A percentile compares a stretch with the other conserved stretches of the same genome.
Evolutionary conservation across 2,797 vertebrate species (phyloP).

Genomic region (Vespertilio murinus): DNA sequence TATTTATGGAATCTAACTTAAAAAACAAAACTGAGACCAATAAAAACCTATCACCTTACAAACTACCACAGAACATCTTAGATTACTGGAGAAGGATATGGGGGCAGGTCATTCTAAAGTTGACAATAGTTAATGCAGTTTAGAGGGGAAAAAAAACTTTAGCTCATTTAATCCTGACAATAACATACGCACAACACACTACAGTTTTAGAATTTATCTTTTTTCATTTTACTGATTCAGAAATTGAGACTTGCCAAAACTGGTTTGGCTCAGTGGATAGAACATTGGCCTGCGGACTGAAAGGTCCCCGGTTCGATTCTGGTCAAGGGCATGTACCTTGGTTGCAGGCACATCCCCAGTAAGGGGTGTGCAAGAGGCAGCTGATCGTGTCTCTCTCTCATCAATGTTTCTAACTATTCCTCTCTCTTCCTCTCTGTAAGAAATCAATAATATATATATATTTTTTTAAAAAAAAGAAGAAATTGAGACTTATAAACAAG

Average conservation of each 20-base stretch:
- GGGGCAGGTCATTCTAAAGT: neutral
- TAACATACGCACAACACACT: neutral
- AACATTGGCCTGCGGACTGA: no score
- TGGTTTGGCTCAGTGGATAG: no score
- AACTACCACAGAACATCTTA: neutral
- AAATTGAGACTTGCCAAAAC: no score
- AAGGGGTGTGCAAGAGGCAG: no score
- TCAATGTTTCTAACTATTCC: no score
- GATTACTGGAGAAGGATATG: neutral
- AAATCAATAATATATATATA: no score
- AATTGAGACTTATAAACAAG: neutral
- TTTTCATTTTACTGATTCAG: neutral
- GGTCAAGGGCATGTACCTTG: no score
- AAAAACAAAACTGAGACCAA: neutral
- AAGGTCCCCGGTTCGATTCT: no score
- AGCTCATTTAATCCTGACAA: conserved; percentile 5
- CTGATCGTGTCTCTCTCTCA: no score
- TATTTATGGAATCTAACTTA: neutral
- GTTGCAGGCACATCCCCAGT: no score
- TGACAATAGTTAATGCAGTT: neutral
- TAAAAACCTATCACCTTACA: neutral
- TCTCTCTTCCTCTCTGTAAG: no score
- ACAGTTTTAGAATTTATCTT: neutral
- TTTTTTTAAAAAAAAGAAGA: no score
- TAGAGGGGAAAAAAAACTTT: neutral